A percentile compares a stretch with the other conserved stretches of the same genome.
phyloP scores from a whole-genome alignment of 2,888 invertebrate genomes.

The Stenotaenia linearis region DNA sequence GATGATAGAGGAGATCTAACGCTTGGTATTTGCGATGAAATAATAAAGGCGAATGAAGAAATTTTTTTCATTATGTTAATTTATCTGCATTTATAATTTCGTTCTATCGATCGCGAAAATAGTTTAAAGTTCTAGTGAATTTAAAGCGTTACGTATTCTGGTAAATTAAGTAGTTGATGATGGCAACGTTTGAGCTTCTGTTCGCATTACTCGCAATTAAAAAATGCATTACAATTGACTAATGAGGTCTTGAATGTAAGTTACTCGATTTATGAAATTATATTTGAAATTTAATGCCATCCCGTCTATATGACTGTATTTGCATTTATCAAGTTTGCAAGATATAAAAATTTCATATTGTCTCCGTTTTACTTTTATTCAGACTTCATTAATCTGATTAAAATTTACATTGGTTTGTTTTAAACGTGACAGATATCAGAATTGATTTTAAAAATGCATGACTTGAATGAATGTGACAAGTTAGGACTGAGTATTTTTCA shows the following conservation, averaged over 20 bases:
- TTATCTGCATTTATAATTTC: not conserved
- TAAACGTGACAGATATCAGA: too few species aligned
- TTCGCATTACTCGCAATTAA: constrained; percentile 13
- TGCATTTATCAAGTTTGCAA: not conserved
- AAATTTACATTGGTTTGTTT: too few species aligned
- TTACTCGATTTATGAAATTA: not conserved
- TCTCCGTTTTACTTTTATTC: not conserved
- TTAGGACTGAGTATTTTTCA: too few species aligned
- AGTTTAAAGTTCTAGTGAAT: too few species aligned
- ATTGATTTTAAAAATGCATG: too few species aligned
- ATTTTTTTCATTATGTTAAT: too few species aligned
- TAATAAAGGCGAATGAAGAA: too few species aligned
- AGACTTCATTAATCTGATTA: not conserved
- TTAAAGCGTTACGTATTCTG: not conserved
- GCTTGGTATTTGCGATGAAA: not conserved
- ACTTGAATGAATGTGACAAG: too few species aligned
- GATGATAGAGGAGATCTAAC: not conserved
- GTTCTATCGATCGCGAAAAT: not conserved
- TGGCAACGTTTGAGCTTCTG: not conserved
- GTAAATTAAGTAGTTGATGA: not conserved
- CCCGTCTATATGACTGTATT: not conserved
- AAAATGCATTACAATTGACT: not conserved
- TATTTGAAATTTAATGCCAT: not conserved
- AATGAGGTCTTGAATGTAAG: not conserved
- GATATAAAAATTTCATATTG: not conserved